A percentile compares a stretch with the other conserved stretches of the same genome.
Conservation (phyloP, 1,140 invertebrate genomes). For the Globodera rostochiensis region DNA sequence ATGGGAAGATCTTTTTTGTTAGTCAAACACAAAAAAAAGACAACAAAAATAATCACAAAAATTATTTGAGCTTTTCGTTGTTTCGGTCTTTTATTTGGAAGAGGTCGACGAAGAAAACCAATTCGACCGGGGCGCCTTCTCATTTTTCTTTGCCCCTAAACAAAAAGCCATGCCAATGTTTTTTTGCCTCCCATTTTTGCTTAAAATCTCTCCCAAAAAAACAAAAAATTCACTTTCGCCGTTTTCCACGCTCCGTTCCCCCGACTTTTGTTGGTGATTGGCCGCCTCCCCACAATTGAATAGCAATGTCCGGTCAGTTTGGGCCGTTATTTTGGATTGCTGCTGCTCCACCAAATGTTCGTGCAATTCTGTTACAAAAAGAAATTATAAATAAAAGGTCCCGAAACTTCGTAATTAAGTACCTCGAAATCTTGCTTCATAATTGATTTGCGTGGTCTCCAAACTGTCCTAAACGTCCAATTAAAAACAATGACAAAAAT, state of each 20-base stretch:
- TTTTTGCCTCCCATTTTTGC: too few species aligned
- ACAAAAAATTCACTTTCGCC: neutral
- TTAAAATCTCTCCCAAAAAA: neutral
- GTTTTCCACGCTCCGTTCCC: constrained; percentile 3
- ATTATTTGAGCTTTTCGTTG: neutral
- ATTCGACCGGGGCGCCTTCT: constrained; percentile 13
- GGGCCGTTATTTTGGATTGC: constrained; percentile 40
- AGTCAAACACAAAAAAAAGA: neutral
- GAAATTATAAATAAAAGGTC: neutral
- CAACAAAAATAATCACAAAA: constrained; percentile 8
- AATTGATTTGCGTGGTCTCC: constrained; percentile 44
- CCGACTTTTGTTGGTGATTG: constrained; percentile 4
- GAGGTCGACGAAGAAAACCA: constrained; percentile 22
- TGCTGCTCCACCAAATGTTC: constrained; percentile 50
- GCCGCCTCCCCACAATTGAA: neutral
- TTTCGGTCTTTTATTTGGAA: neutral
- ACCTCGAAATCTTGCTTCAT: constrained; percentile 50
- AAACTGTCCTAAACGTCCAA: constrained; percentile 33
- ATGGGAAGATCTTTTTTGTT: too few species aligned
- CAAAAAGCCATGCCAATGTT: neutral
- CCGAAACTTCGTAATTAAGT: too few species aligned
- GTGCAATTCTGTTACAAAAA: constrained; percentile 23
- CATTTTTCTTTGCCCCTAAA: constrained; percentile 18
- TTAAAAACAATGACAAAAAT: neutral
- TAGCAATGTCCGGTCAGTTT: constrained; percentile 21